phyloP scores from a whole-genome alignment of 2,797 vertebrate genomes.

The Uromys caudimaculatus region DNA sequence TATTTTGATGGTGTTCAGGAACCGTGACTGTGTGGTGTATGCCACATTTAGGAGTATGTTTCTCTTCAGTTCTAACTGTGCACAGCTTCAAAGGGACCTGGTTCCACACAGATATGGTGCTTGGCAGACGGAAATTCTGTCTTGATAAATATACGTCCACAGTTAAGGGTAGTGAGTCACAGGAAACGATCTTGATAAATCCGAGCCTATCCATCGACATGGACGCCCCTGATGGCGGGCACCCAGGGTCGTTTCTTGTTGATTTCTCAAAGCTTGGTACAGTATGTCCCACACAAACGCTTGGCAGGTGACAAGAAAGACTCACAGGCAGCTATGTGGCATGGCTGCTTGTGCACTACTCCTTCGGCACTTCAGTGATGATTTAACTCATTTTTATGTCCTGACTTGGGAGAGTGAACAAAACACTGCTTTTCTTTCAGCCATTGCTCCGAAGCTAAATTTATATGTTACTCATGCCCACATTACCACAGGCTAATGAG shows the following conservation, averaged over 20 bases:
- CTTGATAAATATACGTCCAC: not conserved
- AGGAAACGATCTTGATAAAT: conserved; percentile 1
- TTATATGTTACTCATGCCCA: conserved; percentile 6
- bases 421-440: not conserved
- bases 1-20: conserved; percentile 31
- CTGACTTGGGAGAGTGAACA: not conserved
- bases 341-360: not conserved
- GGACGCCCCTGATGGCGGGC: not conserved
- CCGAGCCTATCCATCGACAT: not conserved
- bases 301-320: conserved; percentile 15
- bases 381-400: conserved; percentile 16
- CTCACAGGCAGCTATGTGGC: not conserved
- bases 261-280: not conserved
- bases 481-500: not conserved
- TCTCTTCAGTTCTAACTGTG: not conserved
- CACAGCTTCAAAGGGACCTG: not conserved
- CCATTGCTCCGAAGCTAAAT: not conserved
- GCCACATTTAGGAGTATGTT: not conserved
- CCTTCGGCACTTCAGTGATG: not conserved
- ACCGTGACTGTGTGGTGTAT: not conserved
- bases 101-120: not conserved
- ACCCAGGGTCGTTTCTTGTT: not conserved
- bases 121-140: conserved; percentile 5
- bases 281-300: not conserved
- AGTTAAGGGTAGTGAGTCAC: not conserved